Evolutionary conservation across 1,140 invertebrate genomes (phyloP), one percentile per base, ranked within the genome.

Genomic region (Procambarus virginalis): DNA sequence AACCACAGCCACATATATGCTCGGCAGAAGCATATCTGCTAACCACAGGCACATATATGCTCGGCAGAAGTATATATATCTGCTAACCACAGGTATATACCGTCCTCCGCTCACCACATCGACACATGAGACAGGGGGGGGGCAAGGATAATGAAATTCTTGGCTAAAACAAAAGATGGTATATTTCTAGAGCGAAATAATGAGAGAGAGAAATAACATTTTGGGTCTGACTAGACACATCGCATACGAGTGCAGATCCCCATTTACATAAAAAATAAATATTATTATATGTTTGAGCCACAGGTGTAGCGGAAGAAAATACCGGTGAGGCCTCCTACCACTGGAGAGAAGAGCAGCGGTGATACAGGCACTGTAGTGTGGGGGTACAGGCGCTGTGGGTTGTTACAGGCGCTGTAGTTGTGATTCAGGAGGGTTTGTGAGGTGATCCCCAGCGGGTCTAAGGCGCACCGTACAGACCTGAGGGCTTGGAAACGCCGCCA

Each of bases 211-310:
- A 55, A 55, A 55, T 12, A 55, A 34, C 34, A 34, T 46, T 49
- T 5, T n/a, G 20, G 77, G 77, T n/a, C 78, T 80, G 78, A 80
- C 78, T 80, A 80, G 78, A 80, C 78, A 80, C 78, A 34, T n/a
- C 49, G 55, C 49, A 80, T 17, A 34, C 14, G 34, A 80, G n/a
- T 58, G 78, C 78, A 80, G 78, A 46, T 55, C 55, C 78, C 55
- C n/a, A 34, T 55, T 55, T 80, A 17, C 48, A 45, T n/a, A 49
- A 51, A 80, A 55, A 80, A 55, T 80, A 80, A 80, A 55, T 55
- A 80, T 80, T 80, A 10, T 10, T 10, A 34, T n/a, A 55, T 80
- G 49, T 80, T 64, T 55, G 51, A 49, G 51, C 20, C 51, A 78
- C 46, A 49, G 45, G 46, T 3, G 77, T n/a, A 17, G 51, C 5